Evolutionary conservation across 2,113 vertebrate species (phyloP).

Genomic region (Pristiophorus japonicus): DNA sequence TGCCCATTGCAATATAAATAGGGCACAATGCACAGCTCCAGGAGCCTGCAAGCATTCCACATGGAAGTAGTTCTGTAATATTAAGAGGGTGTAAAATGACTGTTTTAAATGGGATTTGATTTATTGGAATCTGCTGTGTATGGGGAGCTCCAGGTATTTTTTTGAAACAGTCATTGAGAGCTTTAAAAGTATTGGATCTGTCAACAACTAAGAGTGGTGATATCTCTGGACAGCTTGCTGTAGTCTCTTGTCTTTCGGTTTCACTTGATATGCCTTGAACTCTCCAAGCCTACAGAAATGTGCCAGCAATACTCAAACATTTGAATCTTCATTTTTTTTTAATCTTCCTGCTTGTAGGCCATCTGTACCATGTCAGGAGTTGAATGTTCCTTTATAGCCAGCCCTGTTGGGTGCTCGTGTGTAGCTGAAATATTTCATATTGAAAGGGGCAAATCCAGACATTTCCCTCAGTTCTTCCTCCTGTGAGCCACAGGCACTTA

Average conservation of each 20-base stretch:
- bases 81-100: background rate
- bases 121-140: background rate
- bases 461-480: background rate
- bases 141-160: background rate
- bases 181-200: background rate
- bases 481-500: background rate
- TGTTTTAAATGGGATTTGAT: background rate
- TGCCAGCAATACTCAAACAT: conserved; percentile 5
- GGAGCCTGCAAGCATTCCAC: background rate
- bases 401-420: background rate
- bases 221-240: background rate
- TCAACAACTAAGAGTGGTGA: background rate
- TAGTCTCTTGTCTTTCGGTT: background rate
- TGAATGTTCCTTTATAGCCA: background rate
- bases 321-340: background rate
- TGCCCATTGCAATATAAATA: background rate
- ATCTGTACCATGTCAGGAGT: background rate
- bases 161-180: background rate
- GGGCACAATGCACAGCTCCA: background rate
- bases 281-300: background rate
- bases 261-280: conserved; percentile 18
- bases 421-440: background rate
- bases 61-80: background rate
- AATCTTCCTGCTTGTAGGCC: background rate
- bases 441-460: background rate